Conservation (phyloP, 2,888 invertebrate genomes). For the Philopedon plagiatum region DNA sequence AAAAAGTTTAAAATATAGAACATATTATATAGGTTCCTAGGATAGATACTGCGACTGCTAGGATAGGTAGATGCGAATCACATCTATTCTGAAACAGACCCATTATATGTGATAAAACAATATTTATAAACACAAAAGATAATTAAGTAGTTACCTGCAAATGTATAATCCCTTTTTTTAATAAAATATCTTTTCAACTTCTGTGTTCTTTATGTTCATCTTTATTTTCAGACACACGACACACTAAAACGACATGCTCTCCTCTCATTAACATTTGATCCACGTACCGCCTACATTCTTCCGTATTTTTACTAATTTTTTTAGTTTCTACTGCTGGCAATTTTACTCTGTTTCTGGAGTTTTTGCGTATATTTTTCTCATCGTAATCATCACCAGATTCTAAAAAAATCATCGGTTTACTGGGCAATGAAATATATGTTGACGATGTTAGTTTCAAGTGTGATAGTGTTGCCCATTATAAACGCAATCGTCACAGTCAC, state of each 20-base stretch:
- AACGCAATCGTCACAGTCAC: too few species aligned
- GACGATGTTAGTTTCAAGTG: too few species aligned
- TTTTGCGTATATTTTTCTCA: neutral
- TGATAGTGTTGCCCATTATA: too few species aligned
- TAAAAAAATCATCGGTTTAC: neutral
- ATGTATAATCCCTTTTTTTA: neutral
- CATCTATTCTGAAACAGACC: too few species aligned
- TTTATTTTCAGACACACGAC: too few species aligned
- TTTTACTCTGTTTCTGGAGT: conserved; percentile 57
- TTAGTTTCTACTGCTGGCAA: conserved; percentile 72
- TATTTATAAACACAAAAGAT: too few species aligned
- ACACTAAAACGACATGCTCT: conserved; percentile 76
- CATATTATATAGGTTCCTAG: too few species aligned
- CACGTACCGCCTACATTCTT: conserved; percentile 78
- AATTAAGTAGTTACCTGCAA: neutral
- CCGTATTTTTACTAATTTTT: conserved; percentile 74
- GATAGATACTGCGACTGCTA: too few species aligned
- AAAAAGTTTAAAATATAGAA: too few species aligned
- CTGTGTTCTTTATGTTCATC: neutral
- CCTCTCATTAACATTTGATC: conserved; percentile 82
- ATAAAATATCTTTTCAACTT: neutral
- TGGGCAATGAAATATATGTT: too few species aligned
- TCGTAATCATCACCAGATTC: neutral
- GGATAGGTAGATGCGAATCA: too few species aligned
- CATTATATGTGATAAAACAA: too few species aligned